A percentile compares a stretch with the other conserved stretches of the same genome.
Conservation (phyloP, 2,113 vertebrate species). For the Dipodomys spectabilis region DNA sequence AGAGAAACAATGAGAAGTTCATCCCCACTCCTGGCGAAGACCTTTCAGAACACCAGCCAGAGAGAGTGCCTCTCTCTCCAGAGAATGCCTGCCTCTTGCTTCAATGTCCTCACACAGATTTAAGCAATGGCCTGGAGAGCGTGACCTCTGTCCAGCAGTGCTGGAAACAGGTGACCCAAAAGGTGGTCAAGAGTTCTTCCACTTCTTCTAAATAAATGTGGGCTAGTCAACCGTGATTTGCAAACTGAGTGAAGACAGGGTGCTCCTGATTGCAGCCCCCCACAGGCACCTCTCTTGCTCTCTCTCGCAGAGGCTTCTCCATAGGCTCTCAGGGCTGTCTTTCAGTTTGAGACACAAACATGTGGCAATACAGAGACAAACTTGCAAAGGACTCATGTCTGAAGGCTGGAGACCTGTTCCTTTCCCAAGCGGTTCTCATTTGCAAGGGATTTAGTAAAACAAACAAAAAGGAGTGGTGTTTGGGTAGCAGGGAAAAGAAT, state of each 20-base stretch:
- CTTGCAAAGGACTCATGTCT: background rate
- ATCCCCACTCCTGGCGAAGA: background rate
- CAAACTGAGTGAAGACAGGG: background rate
- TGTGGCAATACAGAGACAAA: background rate
- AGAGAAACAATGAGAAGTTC: background rate
- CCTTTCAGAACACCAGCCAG: background rate
- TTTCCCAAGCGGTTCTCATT: background rate
- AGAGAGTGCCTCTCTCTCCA: background rate
- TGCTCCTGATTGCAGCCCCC: background rate
- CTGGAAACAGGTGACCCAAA: background rate
- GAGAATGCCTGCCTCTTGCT: background rate
- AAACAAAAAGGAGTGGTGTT: background rate
- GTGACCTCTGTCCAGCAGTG: background rate
- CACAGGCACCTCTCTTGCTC: no score
- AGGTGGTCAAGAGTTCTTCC: background rate
- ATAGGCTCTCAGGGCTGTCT: background rate
- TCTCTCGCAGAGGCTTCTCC: background rate
- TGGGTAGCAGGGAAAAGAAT: background rate
- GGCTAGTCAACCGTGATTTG: background rate
- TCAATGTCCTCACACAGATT: no score
- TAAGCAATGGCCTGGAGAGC: background rate
- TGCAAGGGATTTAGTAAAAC: background rate
- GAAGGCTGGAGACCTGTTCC: background rate
- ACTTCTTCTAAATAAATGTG: background rate
- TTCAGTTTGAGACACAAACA: background rate